Evolutionary conservation across 2,888 invertebrate species (phyloP), one percentile per base, ranked within the genome.

Genomic region (Leptarthrus brevirostris): DNA sequence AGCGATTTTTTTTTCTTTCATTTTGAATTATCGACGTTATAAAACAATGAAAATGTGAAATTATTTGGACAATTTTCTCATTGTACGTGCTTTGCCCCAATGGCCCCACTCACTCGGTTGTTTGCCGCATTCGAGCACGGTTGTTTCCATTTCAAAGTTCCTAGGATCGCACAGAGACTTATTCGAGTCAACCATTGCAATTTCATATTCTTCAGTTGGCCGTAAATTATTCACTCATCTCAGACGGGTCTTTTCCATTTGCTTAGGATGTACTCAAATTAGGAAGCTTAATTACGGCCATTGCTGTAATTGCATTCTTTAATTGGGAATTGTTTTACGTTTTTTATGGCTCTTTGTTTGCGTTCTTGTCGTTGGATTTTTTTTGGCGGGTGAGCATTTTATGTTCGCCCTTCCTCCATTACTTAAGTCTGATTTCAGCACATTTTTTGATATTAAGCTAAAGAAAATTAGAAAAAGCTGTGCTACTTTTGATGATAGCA

Each of bases 241-340:
- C 66, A 44, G 47, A 47, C 47, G 66, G 66, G 69, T 69, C 69
- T 69, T 71, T 72, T 76, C 70, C 74, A 72, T 71, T 73, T 74
- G 71, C 73, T 76, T 76, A 72, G 76, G 76, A 76, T 76, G 76
- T 72, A 76, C 76, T 74, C 73, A 76, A 76, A 76, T 76, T 76
- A 76, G 76, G 76, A 76, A 76, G 76, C 74, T 76, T 76, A 76
- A 76, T 76, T 76, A 74, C 76, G 76, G 74, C 73, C 74, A 76
- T 76, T 76, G 76, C 76, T 76, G 76, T 76, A 76, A 76, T 76
- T 76, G 76, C 76, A 76, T 74, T 76, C 76, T 74, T 76, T 76
- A 76, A 76, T 76, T 76, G 76, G 76, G 76, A 76, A 76, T 76
- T 76, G 76, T 76, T 76, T 76, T 76, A 73, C 74, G 76, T 73